Base-by-base conservation (phyloP, 2,888 invertebrate species). In the Rapana venosa region DNA sequence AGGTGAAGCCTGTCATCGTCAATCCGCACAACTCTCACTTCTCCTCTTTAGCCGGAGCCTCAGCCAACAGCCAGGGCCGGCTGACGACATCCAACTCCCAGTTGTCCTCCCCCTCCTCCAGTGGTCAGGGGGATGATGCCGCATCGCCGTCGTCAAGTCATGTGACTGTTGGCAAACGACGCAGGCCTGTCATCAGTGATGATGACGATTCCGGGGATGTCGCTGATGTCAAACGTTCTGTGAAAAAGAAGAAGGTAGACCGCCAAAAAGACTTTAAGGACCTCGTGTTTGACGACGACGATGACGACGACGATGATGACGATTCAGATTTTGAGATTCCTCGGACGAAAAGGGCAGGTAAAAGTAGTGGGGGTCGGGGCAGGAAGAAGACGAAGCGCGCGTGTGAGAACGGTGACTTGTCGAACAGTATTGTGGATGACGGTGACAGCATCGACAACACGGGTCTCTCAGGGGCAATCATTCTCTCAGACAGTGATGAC, bases 1-100 rank as follows among this genome's bases (percentile, higher is more conserved):
- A 92, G 91, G 92, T 92, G 4, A 92, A 93, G 90, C 92, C 93
- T 32, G 92, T 92, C 26, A 88, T 93, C 20, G 91, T 94, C n/a
- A 93, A 94, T 66, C 81, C 87, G 17, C 90, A 92, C 70, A 93
- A 92, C 66, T 93, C 93, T 6, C 92, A 91, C 66, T 92, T 92
- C 83, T 90, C 92, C 17, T 30, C 88, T 35, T n/a, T 87, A 15
- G 81, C 84, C 5, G 87, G 88, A 11, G 81, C 32, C 15, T 79
- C 84, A 22, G 47, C 81, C 58, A 58, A n/a, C 20, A 86, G 89
- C 36, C 30, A 22, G 20, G 56, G 47, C 79, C n/a, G 0, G 81
- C 61, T 6, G 17, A 30, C n/a, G 77, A 36, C 30, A 26, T 1
- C 30, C 61, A 32, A 5, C 47, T 8, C 8, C 47, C 2, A 47